Percentiles rank a stretch among this genome's conserved stretches.
Evolutionary conservation across 2,113 vertebrate genomes (phyloP).

Genomic region (Pseudorasbora parva): DNA sequence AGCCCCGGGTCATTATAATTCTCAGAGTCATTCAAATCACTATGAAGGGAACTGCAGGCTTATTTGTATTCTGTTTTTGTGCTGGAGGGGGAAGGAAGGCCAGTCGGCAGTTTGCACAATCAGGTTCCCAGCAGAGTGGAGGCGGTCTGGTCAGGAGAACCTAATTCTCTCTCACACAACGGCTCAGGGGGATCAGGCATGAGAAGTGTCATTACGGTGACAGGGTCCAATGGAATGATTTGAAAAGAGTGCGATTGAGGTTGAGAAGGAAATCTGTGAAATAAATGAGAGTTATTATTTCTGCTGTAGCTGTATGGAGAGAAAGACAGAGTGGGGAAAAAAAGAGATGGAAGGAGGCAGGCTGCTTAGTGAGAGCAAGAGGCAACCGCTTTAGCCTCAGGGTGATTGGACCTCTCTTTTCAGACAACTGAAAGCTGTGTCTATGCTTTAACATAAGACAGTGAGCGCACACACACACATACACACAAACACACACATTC

Average conservation of each 20-base stretch:
- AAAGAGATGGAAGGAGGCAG: conserved; percentile 23
- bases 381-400: conserved; percentile 53
- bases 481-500: not conserved
- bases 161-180: conserved; percentile 49
- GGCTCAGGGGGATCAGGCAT: conserved; percentile 43
- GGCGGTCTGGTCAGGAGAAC: conserved; percentile 42
- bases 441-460: conserved; percentile 46
- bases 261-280: conserved; percentile 58
- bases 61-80: conserved; percentile 60
- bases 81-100: conserved; percentile 43
- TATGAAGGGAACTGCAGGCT: conserved; percentile 50
- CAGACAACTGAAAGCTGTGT: conserved; percentile 49
- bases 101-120: conserved; percentile 56
- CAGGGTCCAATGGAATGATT: conserved; percentile 56
- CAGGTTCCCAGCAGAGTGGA: conserved; percentile 57
- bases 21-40: conserved; percentile 58
- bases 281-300: conserved; percentile 60
- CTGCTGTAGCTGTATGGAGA: conserved; percentile 37
- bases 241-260: conserved; percentile 56
- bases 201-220: conserved; percentile 59
- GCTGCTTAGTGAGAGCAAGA: conserved; percentile 45
- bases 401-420: conserved; percentile 49
- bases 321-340: conserved; percentile 3
- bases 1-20: conserved; percentile 53
- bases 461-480: conserved; percentile 5